Evolutionary conservation across 1,140 invertebrate species (phyloP), one percentile per base, ranked within the genome.

Genomic region (Euura lappo): DNA sequence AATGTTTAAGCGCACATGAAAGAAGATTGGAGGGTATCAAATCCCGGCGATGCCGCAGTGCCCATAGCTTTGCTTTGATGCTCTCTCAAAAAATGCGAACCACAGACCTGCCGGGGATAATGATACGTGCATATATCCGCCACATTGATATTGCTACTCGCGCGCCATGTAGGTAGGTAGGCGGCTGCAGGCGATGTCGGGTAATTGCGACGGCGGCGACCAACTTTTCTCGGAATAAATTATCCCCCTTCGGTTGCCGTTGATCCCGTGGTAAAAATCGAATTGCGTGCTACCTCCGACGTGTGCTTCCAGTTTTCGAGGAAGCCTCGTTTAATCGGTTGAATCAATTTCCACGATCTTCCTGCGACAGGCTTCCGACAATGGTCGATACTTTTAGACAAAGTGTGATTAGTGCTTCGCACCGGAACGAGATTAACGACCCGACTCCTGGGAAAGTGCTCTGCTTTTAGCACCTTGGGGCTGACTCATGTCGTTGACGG

Each of bases 141-240:
- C 51, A 60, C 51, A 60, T 60, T 60, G 51, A 60, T 60, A 60
- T 60, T 60, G 51, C 51, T n/a, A 8, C 10, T 60, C 51, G 51
- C 8, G 8, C 10, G 10, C 8, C 13, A 60, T 8, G 51, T 60
- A 60, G 51, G 51, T 60, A 60, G 51, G 51, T n/a, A 60, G 5
- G 51, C 51, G 51, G 51, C 51, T 60, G 10, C 51, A n/a, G 51
- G 51, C 51, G 13, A 60, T 60, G 51, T 60, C 51, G 51, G 51
- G 51, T 60, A 60, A 60, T 60, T 60, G 51, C 51, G 51, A 60
- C 13, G 8, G 51, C 51, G 2, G 51, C 51, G 51, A 60, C 51
- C 51, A 60, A 60, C 51, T 60, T 60, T 60, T 60, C 51, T 60
- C 51, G 51, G 51, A 60, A 60, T 60, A 60, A 60, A 60, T 60